Percentiles rank a stretch among this genome's conserved stretches.
Evolutionary conservation across 2,888 invertebrate genomes (phyloP).

Genomic region (Sphecodes monilicornis): DNA sequence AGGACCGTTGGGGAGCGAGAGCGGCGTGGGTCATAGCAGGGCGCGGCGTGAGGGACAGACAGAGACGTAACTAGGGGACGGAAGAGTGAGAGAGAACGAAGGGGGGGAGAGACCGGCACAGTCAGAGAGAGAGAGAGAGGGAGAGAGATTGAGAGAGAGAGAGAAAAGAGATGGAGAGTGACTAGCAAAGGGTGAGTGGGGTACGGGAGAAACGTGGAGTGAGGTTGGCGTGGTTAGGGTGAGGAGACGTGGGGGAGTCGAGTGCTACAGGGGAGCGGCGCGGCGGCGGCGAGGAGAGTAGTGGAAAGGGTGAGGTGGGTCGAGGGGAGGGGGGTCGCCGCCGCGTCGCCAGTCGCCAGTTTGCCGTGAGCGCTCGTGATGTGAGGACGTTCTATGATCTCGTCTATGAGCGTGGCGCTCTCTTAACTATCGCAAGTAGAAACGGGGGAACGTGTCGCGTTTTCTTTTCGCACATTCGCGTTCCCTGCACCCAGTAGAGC

Average conservation of each 20-base stretch:
- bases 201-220: slow-evolving; percentile 80
- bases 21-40: slow-evolving; percentile 69
- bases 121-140: slow-evolving; percentile 8
- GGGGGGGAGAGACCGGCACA: slow-evolving; percentile 66
- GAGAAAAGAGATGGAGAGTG: slow-evolving; percentile 84
- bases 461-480: slow-evolving; percentile 15
- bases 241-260: slow-evolving; percentile 71
- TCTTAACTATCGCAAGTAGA: slow-evolving; percentile 51
- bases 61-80: slow-evolving; percentile 68
- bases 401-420: slow-evolving; percentile 64
- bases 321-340: slow-evolving; percentile 81
- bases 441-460: slow-evolving; percentile 35
- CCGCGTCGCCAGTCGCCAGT: slow-evolving; percentile 87
- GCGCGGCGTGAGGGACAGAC: slow-evolving; percentile 81
- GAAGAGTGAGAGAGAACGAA: slow-evolving; percentile 18
- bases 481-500: not conserved
- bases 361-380: slow-evolving; percentile 93
- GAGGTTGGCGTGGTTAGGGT: slow-evolving; percentile 78
- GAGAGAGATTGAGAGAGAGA: not conserved
- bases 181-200: slow-evolving; percentile 81
- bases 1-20: slow-evolving; percentile 81
- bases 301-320: slow-evolving; percentile 69
- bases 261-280: slow-evolving; percentile 67
- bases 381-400: slow-evolving; percentile 88
- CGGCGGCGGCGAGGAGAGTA: slow-evolving; percentile 69